phyloP scores from a whole-genome alignment of 2,888 invertebrate species.

The Drosophila nigritarsus region DNA sequence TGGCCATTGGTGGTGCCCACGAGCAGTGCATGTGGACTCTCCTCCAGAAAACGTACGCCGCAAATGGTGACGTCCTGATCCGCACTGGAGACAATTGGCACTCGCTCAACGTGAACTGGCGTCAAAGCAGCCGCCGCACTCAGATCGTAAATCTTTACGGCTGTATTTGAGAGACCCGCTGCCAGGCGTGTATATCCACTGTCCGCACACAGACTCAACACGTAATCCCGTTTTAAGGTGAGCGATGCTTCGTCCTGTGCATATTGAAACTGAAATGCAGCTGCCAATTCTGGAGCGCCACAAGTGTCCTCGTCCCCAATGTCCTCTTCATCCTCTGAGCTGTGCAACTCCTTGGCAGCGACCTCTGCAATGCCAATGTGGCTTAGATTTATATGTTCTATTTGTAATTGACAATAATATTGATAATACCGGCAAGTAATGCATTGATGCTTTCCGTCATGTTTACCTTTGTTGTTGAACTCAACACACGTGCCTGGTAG shows the following conservation, averaged over 20 bases:
- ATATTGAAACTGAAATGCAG: conserved; percentile 76
- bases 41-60: conserved; percentile 81
- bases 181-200: conserved; percentile 85
- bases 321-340: conserved; percentile 73
- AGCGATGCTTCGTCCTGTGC: conserved; percentile 86
- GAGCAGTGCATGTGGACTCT: conserved; percentile 69
- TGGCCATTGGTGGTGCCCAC: conserved; percentile 78
- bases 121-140: conserved; percentile 83
- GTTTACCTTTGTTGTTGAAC: conserved; percentile 23
- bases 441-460: conserved; percentile 53
- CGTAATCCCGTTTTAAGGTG: conserved; percentile 87
- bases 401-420: not conserved
- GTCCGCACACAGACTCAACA: conserved; percentile 87
- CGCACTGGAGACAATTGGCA: conserved; percentile 9
- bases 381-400: too few species aligned
- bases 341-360: conserved; percentile 29
- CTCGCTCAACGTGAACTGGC: conserved; percentile 24
- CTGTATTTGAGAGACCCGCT: conserved; percentile 86
- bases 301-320: conserved; percentile 82
- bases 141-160: conserved; percentile 86
- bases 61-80: conserved; percentile 53
- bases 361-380: conserved; percentile 42
- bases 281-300: conserved; percentile 68
- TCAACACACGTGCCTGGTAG: conserved; percentile 28
- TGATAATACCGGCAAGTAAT: conserved; percentile 43